Conservation (phyloP, 53 echinoderm and acorn worm species). For the Holothuria scabra region DNA sequence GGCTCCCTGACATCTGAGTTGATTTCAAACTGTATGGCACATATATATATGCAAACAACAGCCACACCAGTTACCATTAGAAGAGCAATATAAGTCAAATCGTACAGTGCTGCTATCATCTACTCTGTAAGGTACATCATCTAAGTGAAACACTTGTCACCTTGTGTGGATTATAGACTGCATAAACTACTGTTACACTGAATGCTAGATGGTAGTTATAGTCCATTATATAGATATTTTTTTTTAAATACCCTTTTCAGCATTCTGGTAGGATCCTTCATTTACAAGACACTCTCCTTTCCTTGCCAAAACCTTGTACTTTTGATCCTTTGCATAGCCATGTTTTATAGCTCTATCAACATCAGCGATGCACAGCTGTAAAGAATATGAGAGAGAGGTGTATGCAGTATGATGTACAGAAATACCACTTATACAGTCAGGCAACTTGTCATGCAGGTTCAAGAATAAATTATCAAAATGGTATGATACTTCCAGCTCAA, state of each 20-base stretch:
- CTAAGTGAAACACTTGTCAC: too few relatives aligned
- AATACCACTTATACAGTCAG: neutral
- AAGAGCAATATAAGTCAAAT: too few relatives aligned
- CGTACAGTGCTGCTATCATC: too few relatives aligned
- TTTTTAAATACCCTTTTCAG: slow-evolving; percentile 56
- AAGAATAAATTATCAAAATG: too few relatives aligned
- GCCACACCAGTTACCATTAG: too few relatives aligned
- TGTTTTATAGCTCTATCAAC: slow-evolving; percentile 67
- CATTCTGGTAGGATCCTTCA: slow-evolving; percentile 34
- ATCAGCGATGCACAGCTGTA: slow-evolving; percentile 66
- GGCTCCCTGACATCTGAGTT: too few relatives aligned
- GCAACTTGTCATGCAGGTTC: neutral
- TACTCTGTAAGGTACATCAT: too few relatives aligned
- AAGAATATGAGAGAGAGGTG: neutral
- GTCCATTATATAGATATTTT: neutral
- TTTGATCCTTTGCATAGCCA: slow-evolving; percentile 65
- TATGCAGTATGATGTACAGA: neutral
- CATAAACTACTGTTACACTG: too few relatives aligned
- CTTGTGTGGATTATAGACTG: too few relatives aligned
- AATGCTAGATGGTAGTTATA: neutral
- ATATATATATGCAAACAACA: too few relatives aligned
- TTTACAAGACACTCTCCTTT: slow-evolving; percentile 82
- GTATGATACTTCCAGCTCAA: too few relatives aligned
- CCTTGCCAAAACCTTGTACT: slow-evolving; percentile 69
- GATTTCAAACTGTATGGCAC: too few relatives aligned